Conservation (phyloP, 1,140 invertebrate genomes). For the Eurosta solidaginis region DNA sequence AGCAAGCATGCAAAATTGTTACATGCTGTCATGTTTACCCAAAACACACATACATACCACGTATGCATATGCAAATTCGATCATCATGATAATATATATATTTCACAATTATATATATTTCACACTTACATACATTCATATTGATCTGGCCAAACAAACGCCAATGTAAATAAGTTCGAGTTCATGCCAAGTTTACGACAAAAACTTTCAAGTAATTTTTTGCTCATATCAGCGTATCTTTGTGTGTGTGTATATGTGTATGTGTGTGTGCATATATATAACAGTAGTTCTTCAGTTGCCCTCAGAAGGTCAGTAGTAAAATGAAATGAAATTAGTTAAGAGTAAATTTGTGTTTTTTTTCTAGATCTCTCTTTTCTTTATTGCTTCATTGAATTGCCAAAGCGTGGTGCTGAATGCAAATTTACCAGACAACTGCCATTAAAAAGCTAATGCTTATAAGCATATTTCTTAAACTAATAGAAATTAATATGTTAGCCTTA, state of each 20-base stretch:
- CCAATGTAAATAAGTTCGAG: background rate
- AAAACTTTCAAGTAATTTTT: constrained; percentile 18
- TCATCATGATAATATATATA: no score
- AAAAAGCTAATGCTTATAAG: constrained; percentile 20
- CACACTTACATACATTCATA: background rate
- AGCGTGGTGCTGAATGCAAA: constrained; percentile 1
- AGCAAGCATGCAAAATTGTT: background rate
- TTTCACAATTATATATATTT: no score
- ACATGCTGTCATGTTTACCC: background rate
- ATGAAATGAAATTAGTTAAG: constrained; percentile 4
- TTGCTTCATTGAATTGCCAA: background rate
- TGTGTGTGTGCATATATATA: no score
- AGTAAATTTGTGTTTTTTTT: background rate
- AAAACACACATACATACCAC: background rate
- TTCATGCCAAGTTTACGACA: constrained; percentile 13
- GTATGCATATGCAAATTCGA: background rate
- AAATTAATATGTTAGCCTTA: constrained; percentile 7
- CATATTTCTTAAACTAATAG: background rate
- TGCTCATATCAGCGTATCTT: no score
- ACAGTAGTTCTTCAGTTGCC: background rate
- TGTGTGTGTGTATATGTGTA: background rate
- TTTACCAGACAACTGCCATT: constrained; percentile 3
- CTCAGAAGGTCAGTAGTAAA: constrained; percentile 13
- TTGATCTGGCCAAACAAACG: no score
- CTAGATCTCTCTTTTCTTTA: background rate